Base-by-base conservation (phyloP, 2,113 vertebrate genomes). In the Hirundichthys speculiger region DNA sequence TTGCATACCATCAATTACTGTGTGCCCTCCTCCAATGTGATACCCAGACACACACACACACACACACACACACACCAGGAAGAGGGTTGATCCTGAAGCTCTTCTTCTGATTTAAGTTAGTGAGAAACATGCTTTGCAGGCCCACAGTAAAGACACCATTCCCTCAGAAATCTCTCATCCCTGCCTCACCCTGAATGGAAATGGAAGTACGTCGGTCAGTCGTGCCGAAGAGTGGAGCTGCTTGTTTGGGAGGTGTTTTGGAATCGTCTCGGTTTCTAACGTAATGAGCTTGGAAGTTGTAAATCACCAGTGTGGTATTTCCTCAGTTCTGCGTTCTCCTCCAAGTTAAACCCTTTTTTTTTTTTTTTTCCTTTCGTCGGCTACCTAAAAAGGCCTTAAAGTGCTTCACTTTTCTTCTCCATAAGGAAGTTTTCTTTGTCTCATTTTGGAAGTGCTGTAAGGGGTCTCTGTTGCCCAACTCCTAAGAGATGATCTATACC, bases 351-450 rank as follows among this genome's bases (percentile, higher is more conserved):
- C 19, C 19, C 18, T 27, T 56, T 18, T 56, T 39, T 51, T 40
- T 65, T n/a, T 27, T 56, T 18, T 56, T 39, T 51, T 40, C 63
- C 34, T 46, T 18, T 77, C 52, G 43, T 67, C 74, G 59, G 40
- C 61, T 56, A 50, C 75, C 72, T 60, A 60, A 81, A 86, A 76
- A 73, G 69, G 68, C 48, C 63, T 77, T 91, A 90, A 91, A 90
- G 85, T 88, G 89, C 90, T 79, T 81, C 50, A 43, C 49, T 71
- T 64, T 61, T 20, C 45, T 27, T 52, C 24, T 73, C 74, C 38
- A 81, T 41, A 51, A 74, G 54, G 58, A 75, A 57, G 53, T 42
- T 52, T 61, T 69, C 42, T 11, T 72, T 47, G 30, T 72, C 18
- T 69, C 24, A 22, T 24, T 60, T 78, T 77, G 68, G 74, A 86